Base-by-base conservation (phyloP, 2,113 vertebrate genomes). In the human (Homo sapiens) region DNA sequence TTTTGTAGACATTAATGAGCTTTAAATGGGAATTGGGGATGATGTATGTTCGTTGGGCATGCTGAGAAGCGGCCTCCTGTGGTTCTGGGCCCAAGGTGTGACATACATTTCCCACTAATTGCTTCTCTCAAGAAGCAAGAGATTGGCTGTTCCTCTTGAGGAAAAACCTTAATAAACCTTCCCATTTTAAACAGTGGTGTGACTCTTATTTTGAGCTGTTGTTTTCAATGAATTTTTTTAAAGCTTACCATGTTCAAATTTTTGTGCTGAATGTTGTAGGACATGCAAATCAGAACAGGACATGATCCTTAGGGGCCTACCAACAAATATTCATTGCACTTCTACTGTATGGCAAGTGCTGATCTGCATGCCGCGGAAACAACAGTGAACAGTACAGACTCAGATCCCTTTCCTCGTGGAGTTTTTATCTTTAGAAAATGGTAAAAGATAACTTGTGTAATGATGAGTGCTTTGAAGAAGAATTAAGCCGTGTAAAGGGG, bases 161-260 rank as follows among this genome's bases (percentile, higher is more conserved):
- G 93, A 95, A 93, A 97, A 96, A 72, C 22, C 82, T 91, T 94
- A 97, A 97, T 97, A 98, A 98, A 97, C 82, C 90, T 98, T 96
- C 52, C 76, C 90, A 40, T 92, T 97, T 90, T 83, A 96, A 97
- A 84, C 88, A 92, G 72, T 90, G 48, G 79, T 93, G 35, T 95
- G 97, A 75, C 88, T 97, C 80, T 96, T 97, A 52, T 86, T 97
- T 96, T 82, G 27, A 97, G 70, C 85, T 84, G 7, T 88, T 84
- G 12, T 88, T 93, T 96, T 70, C 79, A 88, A 0, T 79, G 48
- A 25, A 20, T 92, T 91, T 92, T 89, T 86, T 76, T 35, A 10
- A 72, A 43, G 38, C 43, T 96, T 91, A 89, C 38, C 20, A 5
- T 43, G 25, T 92, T 61, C 75, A 95, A 45, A 40, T 84, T 89